Evolutionary conservation across 2,888 invertebrate species (phyloP).

Genomic region (Lasioglossum calceatum): DNA sequence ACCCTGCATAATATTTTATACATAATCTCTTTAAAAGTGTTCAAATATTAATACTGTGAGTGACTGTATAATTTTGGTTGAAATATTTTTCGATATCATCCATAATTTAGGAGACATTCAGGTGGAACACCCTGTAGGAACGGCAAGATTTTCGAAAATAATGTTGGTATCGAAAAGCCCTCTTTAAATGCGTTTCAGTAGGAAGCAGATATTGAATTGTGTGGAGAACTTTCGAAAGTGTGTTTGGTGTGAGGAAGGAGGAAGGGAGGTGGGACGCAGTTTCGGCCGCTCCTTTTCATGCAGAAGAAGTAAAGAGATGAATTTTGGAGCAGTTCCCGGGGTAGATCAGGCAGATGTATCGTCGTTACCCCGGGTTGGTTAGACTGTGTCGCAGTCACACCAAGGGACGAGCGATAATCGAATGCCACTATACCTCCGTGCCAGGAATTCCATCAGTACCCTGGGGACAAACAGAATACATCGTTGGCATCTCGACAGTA

Average conservation of each 20-base stretch:
- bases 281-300: constrained; percentile 54
- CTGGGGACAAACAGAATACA: constrained; percentile 85
- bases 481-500: constrained; percentile 61
- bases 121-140: too few species aligned
- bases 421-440: constrained; percentile 89
- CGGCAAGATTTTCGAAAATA: not conserved
- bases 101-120: too few species aligned
- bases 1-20: too few species aligned
- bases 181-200: not conserved
- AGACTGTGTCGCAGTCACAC: constrained; percentile 71
- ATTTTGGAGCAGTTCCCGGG: constrained; percentile 64
- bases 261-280: constrained; percentile 56
- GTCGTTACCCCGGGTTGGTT: constrained; percentile 72
- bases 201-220: not conserved
- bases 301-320: constrained; percentile 50
- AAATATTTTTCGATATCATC: too few species aligned
- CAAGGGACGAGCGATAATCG: constrained; percentile 70
- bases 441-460: constrained; percentile 97
- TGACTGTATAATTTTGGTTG: too few species aligned
- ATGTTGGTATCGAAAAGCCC: not conserved
- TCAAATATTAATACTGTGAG: too few species aligned
- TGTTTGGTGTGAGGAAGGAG: constrained; percentile 53
- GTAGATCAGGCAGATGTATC: constrained; percentile 69
- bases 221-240: constrained; percentile 5
- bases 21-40: too few species aligned